A percentile compares a stretch with the other conserved stretches of the same genome.
Conservation (phyloP, 2,888 invertebrate genomes). For the Diplolepis rosae region DNA sequence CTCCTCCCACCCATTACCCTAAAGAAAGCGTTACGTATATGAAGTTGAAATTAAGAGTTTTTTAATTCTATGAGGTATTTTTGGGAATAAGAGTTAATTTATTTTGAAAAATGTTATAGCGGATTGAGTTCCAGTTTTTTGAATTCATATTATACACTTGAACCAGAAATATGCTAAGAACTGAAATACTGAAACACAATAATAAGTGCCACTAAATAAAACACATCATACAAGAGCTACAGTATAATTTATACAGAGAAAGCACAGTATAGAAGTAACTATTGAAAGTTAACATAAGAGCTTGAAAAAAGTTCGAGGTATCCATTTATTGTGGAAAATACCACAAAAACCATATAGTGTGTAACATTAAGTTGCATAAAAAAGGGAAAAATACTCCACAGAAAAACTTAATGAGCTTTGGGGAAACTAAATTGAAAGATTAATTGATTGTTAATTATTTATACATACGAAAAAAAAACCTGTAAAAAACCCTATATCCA, state of each 20-base stretch:
- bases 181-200: neutral
- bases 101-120: neutral
- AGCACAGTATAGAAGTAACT: slow-evolving; percentile 14
- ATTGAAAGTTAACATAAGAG: neutral
- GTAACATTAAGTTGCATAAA: neutral
- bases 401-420: neutral
- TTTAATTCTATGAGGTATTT: neutral
- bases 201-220: neutral
- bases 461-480: too few relatives aligned
- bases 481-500: too few relatives aligned
- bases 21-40: too few relatives aligned
- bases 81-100: neutral
- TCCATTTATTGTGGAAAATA: neutral
- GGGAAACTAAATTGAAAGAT: neutral
- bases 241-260: slow-evolving; percentile 3
- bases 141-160: too few relatives aligned
- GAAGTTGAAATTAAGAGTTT: too few relatives aligned
- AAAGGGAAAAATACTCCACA: neutral
- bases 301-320: neutral
- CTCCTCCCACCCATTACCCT: too few relatives aligned
- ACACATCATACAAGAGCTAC: neutral
- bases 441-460: too few relatives aligned
- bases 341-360: neutral
- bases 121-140: too few relatives aligned
- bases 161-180: too few relatives aligned